Percentiles rank a stretch among this genome's conserved stretches.
Conservation (phyloP, 2,113 vertebrate genomes). For the Lepus europaeus region DNA sequence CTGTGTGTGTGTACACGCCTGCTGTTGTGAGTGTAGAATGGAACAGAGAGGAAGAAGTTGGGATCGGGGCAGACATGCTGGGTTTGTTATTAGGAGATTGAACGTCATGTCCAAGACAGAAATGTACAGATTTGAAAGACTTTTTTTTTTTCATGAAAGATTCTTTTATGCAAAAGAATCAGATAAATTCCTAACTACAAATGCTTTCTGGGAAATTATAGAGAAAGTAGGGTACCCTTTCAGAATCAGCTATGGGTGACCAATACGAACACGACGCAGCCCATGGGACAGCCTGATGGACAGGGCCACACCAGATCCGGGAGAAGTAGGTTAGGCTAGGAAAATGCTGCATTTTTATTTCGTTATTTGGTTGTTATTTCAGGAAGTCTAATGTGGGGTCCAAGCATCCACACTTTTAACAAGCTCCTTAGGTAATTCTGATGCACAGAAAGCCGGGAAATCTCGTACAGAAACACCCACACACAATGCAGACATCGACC, state of each 20-base stretch:
- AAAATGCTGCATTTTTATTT: neutral
- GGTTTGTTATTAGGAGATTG: slow-evolving; percentile 13
- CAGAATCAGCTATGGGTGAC: neutral
- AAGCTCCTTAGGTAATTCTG: neutral
- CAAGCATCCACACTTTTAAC: neutral
- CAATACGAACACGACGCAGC: neutral
- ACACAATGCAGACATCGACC: neutral
- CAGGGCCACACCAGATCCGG: neutral
- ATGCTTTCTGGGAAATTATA: neutral
- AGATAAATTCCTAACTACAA: neutral
- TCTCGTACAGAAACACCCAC: neutral
- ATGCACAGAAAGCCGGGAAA: neutral
- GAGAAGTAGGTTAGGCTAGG: neutral
- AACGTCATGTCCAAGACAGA: neutral
- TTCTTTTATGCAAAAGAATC: neutral
- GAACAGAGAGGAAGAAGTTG: neutral
- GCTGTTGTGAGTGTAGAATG: neutral
- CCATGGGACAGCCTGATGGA: neutral
- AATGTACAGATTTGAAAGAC: neutral
- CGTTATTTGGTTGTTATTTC: neutral
- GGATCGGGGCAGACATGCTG: neutral
- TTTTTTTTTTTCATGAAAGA: neutral
- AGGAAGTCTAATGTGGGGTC: neutral
- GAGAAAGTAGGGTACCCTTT: neutral
- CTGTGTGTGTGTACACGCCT: accelerated